phyloP scores from a whole-genome alignment of 2,888 invertebrate species.

The Aleiodes leptofemur region DNA sequence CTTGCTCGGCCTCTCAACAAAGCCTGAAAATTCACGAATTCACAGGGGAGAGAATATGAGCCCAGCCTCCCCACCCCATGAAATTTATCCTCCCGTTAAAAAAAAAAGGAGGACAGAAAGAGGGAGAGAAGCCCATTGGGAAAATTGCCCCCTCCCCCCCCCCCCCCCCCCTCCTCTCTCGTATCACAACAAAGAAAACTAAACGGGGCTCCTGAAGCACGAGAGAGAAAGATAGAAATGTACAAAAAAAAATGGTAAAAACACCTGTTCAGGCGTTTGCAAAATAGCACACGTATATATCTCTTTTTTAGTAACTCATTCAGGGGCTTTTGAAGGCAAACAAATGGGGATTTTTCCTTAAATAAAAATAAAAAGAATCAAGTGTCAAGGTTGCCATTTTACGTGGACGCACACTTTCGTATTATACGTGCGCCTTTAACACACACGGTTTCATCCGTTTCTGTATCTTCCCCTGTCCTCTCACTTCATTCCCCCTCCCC shows the following conservation, averaged over 20 bases:
- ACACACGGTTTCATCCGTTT: conserved; percentile 49
- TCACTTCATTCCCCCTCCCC: conserved; percentile 36
- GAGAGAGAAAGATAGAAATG: background rate
- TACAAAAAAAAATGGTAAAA: background rate
- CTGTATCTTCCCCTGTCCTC: conserved; percentile 45
- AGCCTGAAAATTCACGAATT: conserved; percentile 1
- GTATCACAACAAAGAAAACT: conserved; percentile 1
- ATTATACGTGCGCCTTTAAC: conserved; percentile 31
- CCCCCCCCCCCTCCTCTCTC: too few relatives aligned
- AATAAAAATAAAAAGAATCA: conserved; percentile 62
- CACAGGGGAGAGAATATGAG: too few relatives aligned
- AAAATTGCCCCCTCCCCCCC: too few relatives aligned
- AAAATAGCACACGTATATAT: background rate
- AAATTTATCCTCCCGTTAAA: background rate
- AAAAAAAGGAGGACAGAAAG: background rate
- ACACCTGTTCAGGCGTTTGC: conserved; percentile 24
- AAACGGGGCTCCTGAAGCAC: background rate
- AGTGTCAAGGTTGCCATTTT: conserved; percentile 74
- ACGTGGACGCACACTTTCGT: conserved; percentile 49
- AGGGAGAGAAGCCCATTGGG: background rate
- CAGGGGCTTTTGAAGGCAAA: background rate
- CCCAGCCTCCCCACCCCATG: conserved; percentile 1
- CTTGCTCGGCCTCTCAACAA: conserved; percentile 20
- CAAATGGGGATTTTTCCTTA: background rate
- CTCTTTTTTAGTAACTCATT: background rate